Conservation (phyloP, 2,888 invertebrate species). For the Octodonta nipae region DNA sequence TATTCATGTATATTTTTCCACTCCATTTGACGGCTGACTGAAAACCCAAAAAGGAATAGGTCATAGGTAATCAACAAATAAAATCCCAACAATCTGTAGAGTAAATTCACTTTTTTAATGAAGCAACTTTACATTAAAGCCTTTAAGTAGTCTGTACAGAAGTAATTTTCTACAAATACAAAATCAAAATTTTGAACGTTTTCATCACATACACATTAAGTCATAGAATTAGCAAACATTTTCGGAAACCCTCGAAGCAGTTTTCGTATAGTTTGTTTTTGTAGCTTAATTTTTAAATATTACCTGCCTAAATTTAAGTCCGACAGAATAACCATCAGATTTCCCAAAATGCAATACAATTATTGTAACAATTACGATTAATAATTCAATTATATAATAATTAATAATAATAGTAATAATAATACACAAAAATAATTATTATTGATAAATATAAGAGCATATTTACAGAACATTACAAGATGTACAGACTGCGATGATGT, state of each 20-base stretch:
- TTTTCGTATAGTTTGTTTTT: no score
- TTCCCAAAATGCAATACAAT: constrained; percentile 8
- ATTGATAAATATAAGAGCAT: constrained; percentile 15
- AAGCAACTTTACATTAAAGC: constrained; percentile 37
- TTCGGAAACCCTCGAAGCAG: no score
- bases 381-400: constrained; percentile 17
- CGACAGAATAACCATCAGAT: background rate
- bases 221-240: no score
- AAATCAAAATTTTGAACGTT: background rate
- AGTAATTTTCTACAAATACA: constrained; percentile 27
- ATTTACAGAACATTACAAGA: constrained; percentile 32
- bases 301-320: no score
- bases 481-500: constrained; percentile 34
- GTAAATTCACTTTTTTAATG: constrained; percentile 30
- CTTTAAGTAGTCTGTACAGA: constrained; percentile 35
- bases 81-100: no score
- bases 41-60: no score
- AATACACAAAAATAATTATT: constrained; percentile 7
- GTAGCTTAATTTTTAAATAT: no score
- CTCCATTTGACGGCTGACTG: no score
- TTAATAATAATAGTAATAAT: constrained; percentile 12
- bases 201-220: no score
- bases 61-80: no score
- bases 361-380: constrained; percentile 16
- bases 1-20: no score